phyloP scores from a whole-genome alignment of 1,140 invertebrate genomes.

The Drosophila pallidifrons region DNA sequence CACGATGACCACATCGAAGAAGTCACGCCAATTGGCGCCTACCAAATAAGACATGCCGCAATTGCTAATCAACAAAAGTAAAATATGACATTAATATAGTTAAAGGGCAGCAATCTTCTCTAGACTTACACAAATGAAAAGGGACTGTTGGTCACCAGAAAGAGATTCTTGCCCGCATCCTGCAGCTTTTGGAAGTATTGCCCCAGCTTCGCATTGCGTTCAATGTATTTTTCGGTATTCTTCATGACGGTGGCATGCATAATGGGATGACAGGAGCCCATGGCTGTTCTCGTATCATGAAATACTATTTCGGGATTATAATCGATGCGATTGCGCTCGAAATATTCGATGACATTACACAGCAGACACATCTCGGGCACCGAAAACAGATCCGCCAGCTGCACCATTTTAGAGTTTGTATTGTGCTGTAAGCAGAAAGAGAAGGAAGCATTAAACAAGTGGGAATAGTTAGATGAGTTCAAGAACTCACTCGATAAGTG shows the following conservation, averaged over 20 bases:
- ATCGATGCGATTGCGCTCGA: constrained; percentile 94
- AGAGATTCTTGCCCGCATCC: constrained; percentile 93
- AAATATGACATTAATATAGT: background rate
- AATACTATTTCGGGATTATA: constrained; percentile 98
- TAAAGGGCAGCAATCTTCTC: too few species aligned
- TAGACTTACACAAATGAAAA: constrained; percentile 97
- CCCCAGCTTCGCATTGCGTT: constrained; percentile 90
- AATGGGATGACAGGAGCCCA: constrained; percentile 94
- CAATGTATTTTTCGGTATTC: constrained; percentile 92
- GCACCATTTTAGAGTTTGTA: constrained; percentile 93
- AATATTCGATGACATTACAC: constrained; percentile 97
- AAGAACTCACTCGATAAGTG: constrained; percentile 61
- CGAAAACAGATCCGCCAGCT: constrained; percentile 98
- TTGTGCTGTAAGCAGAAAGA: constrained; percentile 86
- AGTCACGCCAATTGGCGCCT: constrained; percentile 94
- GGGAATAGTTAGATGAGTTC: background rate
- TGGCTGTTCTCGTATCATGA: constrained; percentile 96
- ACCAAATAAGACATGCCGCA: constrained; percentile 96
- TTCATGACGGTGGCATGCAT: constrained; percentile 95
- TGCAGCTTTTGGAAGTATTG: constrained; percentile 92
- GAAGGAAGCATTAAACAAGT: constrained; percentile 12
- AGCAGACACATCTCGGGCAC: constrained; percentile 97
- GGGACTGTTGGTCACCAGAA: constrained; percentile 98
- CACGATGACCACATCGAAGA: constrained; percentile 97
- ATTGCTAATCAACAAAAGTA: constrained; percentile 87